phyloP scores from a whole-genome alignment of 2,888 invertebrate genomes.

The Cantharis lateralis region DNA sequence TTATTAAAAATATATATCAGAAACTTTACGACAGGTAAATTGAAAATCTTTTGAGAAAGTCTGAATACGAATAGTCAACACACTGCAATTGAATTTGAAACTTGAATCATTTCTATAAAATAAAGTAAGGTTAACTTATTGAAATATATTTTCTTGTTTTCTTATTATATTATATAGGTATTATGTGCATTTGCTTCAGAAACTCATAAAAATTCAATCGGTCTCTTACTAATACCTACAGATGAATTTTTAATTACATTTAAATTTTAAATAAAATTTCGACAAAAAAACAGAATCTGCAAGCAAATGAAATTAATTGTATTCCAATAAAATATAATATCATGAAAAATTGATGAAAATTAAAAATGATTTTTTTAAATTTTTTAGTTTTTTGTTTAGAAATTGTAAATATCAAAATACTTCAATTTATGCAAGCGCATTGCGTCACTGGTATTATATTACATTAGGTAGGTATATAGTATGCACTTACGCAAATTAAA shows the following conservation, averaged over 20 bases:
- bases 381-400: too few species aligned
- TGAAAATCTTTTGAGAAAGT: neutral
- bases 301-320: too few species aligned
- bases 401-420: neutral
- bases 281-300: too few species aligned
- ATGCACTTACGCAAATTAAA: neutral
- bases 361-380: too few species aligned
- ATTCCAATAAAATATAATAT: too few species aligned
- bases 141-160: neutral
- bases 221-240: neutral
- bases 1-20: neutral
- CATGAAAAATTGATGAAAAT: too few species aligned
- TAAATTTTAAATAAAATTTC: neutral
- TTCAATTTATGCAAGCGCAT: neutral
- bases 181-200: neutral
- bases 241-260: neutral
- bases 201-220: neutral
- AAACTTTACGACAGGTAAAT: neutral
- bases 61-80: neutral
- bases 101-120: neutral
- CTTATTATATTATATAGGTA: neutral
- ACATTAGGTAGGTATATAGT: neutral
- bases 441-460: neutral
- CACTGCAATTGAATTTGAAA: constrained; percentile 3
- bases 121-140: neutral